phyloP scores from a whole-genome alignment of 2,888 invertebrate genomes.

The Caenorhabditis becei region DNA sequence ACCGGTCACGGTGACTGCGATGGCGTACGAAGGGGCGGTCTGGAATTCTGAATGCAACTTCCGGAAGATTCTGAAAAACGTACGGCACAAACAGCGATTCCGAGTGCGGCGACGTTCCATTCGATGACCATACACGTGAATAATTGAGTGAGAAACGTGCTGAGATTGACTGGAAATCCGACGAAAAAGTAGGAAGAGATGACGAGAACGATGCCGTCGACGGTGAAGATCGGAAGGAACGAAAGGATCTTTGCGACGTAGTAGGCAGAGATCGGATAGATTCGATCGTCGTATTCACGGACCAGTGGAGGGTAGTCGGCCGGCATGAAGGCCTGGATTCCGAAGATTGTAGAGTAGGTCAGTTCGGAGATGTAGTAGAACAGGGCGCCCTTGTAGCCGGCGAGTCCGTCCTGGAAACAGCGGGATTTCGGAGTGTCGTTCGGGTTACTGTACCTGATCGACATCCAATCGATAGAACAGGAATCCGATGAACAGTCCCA shows the following conservation, averaged over 20 bases:
- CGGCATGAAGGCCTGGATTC: constrained; percentile 92
- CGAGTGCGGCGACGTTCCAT: constrained; percentile 73
- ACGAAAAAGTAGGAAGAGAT: constrained; percentile 92
- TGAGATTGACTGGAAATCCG: constrained; percentile 64
- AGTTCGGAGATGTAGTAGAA: constrained; percentile 93
- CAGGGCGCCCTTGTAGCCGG: constrained; percentile 93
- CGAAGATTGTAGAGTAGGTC: constrained; percentile 93
- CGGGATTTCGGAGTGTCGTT: neutral
- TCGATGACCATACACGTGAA: constrained; percentile 73
- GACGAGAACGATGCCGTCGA: constrained; percentile 90
- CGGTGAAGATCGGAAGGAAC: constrained; percentile 88
- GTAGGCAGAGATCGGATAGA: constrained; percentile 87
- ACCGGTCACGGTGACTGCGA: constrained; percentile 78
- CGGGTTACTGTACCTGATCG: constrained; percentile 49
- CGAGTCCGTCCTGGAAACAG: constrained; percentile 90
- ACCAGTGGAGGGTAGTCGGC: constrained; percentile 92
- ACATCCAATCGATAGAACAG: constrained; percentile 87
- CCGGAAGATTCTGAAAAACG: constrained; percentile 1
- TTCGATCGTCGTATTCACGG: constrained; percentile 92
- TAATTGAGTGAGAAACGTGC: constrained; percentile 66
- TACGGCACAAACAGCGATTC: constrained; percentile 66
- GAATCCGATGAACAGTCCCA: constrained; percentile 87
- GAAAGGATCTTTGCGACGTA: constrained; percentile 74
- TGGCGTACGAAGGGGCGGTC: constrained; percentile 74
- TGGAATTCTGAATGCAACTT: constrained; percentile 8